These are phyloP conservation scores for Manis pentadactyla DNA, from an alignment of 2,797 vertebrate genomes.

Conservation along the genomic window DNA sequence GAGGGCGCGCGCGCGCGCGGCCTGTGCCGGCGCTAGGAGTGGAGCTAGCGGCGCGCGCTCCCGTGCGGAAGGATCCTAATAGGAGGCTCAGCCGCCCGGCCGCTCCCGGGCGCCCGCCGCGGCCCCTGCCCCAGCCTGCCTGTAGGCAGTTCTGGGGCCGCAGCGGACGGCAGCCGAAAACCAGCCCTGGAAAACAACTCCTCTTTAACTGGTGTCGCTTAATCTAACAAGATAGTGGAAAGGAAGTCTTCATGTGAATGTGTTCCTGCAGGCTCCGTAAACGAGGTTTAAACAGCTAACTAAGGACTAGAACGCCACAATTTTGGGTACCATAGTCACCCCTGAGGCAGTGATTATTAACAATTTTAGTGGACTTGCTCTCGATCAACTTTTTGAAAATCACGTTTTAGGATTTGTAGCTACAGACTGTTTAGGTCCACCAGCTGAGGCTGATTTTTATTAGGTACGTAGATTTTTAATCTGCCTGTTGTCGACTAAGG, in stretches of 20 bases:
- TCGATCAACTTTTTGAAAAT: not conserved
- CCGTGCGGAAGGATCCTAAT: accelerated
- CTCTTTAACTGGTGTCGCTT: not conserved
- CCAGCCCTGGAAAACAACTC: not conserved
- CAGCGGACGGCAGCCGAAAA: not conserved
- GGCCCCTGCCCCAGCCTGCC: accelerated
- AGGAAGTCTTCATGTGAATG: not conserved
- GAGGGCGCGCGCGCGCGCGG: not conserved
- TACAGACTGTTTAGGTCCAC: not conserved
- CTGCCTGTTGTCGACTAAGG: not conserved
- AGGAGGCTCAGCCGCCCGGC: accelerated
- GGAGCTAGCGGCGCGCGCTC: not conserved
- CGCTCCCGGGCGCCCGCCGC: accelerated
- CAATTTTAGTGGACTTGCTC: not conserved
- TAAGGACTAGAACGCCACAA: not conserved
- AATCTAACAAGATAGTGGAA: not conserved
- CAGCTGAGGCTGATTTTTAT: conserved; percentile 17
- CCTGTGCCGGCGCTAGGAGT: too few relatives aligned
- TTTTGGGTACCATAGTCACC: not conserved
- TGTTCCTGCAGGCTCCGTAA: not conserved
- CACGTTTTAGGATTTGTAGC: not conserved
- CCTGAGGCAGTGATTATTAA: not conserved
- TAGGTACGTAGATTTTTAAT: not conserved
- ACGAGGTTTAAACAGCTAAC: conserved; percentile 1
- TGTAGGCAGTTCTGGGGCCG: not conserved